A percentile compares a stretch with the other conserved stretches of the same genome.
Conservation (phyloP, 2,888 invertebrate species). For the Ceriagrion tenellum region DNA sequence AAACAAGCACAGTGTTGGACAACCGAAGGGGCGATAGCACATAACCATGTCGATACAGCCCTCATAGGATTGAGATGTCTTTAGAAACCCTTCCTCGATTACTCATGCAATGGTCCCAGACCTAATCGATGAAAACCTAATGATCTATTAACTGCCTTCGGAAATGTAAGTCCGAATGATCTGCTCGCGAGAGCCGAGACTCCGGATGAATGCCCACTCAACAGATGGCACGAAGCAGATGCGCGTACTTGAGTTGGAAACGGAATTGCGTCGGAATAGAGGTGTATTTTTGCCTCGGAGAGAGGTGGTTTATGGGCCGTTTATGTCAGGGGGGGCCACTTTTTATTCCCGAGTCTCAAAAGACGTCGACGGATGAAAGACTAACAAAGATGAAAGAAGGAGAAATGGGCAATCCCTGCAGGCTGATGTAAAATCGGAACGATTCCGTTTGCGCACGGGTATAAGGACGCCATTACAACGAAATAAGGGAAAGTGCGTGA, state of each 20-base stretch:
- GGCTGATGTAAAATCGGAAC: neutral
- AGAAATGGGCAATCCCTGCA: neutral
- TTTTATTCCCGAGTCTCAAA: constrained; percentile 4
- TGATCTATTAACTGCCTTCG: neutral
- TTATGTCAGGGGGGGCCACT: neutral
- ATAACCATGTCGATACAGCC: too few species aligned
- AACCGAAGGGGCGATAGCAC: too few species aligned
- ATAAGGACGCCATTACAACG: neutral
- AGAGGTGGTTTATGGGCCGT: constrained; percentile 9
- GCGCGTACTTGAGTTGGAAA: neutral
- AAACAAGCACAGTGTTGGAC: too few species aligned
- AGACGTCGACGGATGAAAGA: constrained; percentile 22
- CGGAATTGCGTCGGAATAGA: neutral
- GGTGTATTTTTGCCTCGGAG: constrained; percentile 17
- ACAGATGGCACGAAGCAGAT: constrained; percentile 22
- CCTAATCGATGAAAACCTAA: neutral
- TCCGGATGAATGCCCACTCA: neutral
- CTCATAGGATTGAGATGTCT: too few species aligned
- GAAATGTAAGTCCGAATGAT: neutral
- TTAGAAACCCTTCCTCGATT: too few species aligned
- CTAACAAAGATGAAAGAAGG: constrained; percentile 22
- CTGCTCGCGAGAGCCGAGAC: neutral
- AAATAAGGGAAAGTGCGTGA: neutral
- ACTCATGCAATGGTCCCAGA: neutral
- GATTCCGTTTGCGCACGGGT: neutral